Conservation (phyloP, 2,888 invertebrate species). For the Catocala sponsa region DNA sequence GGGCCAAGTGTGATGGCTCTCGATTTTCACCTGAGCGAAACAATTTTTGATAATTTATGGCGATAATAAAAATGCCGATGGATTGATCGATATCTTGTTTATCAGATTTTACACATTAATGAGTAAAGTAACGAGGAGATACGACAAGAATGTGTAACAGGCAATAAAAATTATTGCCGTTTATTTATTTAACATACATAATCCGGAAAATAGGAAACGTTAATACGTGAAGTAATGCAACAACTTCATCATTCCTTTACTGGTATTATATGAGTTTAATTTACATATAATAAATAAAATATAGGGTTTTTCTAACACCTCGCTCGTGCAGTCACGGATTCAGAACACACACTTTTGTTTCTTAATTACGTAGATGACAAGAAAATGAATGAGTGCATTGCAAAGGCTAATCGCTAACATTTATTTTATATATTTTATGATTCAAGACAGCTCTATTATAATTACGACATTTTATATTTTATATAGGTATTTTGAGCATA, state of each 20-base stretch:
- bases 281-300: slow-evolving; percentile 1
- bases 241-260: slow-evolving; percentile 5
- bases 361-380: too few species aligned
- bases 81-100: slow-evolving; percentile 70
- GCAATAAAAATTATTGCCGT: slow-evolving; percentile 6
- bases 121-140: slow-evolving; percentile 37
- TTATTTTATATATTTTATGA: too few species aligned
- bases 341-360: too few species aligned
- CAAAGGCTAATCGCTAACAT: too few species aligned
- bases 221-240: slow-evolving; percentile 1
- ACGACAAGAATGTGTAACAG: slow-evolving; percentile 21
- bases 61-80: slow-evolving; percentile 67
- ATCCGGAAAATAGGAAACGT: slow-evolving; percentile 2
- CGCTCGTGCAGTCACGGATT: too few species aligned
- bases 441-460: too few species aligned
- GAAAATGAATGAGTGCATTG: too few species aligned
- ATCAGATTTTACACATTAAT: slow-evolving; percentile 36
- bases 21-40: slow-evolving; percentile 63
- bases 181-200: neutral
- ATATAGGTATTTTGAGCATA: too few species aligned
- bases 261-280: slow-evolving; percentile 2
- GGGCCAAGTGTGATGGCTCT: slow-evolving; percentile 59
- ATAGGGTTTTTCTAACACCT: neutral
- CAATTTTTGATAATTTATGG: slow-evolving; percentile 70
- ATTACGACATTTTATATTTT: too few species aligned